Evolutionary conservation across 2,113 vertebrate species (phyloP), one percentile per base, ranked within the genome.

Genomic region (Tor tambroides): DNA sequence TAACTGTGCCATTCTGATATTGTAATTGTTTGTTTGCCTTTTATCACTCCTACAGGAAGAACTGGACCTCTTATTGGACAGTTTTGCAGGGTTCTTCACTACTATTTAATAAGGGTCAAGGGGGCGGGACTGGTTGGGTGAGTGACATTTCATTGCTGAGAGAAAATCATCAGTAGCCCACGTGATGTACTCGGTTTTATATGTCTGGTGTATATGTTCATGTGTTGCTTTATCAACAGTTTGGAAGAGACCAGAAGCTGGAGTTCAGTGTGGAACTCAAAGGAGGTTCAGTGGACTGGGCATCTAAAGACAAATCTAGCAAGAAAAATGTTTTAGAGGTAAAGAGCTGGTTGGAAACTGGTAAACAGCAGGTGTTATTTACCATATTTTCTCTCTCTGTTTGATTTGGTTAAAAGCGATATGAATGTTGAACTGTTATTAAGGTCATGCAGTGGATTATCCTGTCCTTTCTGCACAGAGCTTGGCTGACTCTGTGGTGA

Each of bases 321-420:
- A 99, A 98, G 92, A 99, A 98, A 93, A 94, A 99, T 75, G 98
- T 99, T 19, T 90, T 99, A 79, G 98, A 99, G 97, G 98, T 99
- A 92, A 91, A 69, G 2, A 61, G 21, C 9, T 59, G 26, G 51
- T 80, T 59, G 76, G 41, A 30, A 23, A 21, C 19, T 38, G 19
- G 35, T 71, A n/a, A n/a, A n/a, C n/a, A n/a, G n/a, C n/a, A n/a
- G n/a, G n/a, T n/a, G n/a, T n/a, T n/a, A n/a, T n/a, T n/a, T n/a
- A n/a, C n/a, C n/a, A n/a, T n/a, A n/a, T n/a, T n/a, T 71, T 71
- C 17, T 69, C 30, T 32, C 63, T 17, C 28, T 17, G 15, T 17
- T 19, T 69, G 6, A 35, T 71, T 35, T 35, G 67, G 30, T 71
- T 35, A 14, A 72, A 72, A 41, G 32, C 23, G 10, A 10, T n/a